A percentile compares a stretch with the other conserved stretches of the same genome.
Conservation (phyloP, 2,888 invertebrate genomes). For the Nomada lathburiana region DNA sequence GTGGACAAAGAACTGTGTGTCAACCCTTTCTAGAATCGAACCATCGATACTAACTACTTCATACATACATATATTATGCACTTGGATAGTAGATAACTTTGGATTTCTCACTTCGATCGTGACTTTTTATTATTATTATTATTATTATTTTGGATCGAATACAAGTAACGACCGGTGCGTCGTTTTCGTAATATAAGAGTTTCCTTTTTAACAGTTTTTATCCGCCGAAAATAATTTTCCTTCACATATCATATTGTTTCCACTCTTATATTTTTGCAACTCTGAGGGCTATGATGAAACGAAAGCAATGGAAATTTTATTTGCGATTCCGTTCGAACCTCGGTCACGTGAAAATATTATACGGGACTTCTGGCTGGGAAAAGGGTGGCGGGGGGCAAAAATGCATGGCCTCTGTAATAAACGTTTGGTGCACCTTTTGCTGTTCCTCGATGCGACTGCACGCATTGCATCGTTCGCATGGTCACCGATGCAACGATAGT, state of each 20-base stretch:
- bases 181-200: no score
- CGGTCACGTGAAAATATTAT: no score
- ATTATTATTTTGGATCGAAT: no score
- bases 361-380: not conserved
- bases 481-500: slow-evolving; percentile 51
- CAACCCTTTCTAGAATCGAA: not conserved
- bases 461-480: slow-evolving; percentile 49
- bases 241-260: no score
- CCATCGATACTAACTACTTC: no score
- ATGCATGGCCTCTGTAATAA: slow-evolving; percentile 30
- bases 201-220: no score
- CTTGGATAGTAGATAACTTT: no score
- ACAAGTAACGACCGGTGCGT: no score
- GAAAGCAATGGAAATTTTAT: not conserved
- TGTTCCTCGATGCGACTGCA: slow-evolving; percentile 46
- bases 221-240: no score
- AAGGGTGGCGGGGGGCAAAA: not conserved
- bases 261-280: no score
- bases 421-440: slow-evolving; percentile 27
- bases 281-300: not conserved
- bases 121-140: no score
- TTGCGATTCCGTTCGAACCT: not conserved
- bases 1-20: not conserved
- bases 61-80: no score
- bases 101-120: not conserved